Conservation (phyloP, 1,140 invertebrate species). For the Scylla paramamosain region DNA sequence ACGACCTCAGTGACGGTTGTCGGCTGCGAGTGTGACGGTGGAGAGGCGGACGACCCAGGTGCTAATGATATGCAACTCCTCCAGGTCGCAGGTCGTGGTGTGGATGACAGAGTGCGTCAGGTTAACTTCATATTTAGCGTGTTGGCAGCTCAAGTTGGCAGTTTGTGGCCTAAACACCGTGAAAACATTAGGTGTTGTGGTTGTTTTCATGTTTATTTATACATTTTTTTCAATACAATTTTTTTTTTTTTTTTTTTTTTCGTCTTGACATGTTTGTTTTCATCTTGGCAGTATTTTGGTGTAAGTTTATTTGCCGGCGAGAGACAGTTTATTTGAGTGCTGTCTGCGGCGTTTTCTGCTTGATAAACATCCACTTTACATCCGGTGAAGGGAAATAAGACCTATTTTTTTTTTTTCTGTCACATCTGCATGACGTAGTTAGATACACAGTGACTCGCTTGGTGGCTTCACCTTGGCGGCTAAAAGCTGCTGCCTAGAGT, state of each 20-base stretch:
- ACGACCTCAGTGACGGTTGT: not conserved
- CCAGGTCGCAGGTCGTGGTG: not conserved
- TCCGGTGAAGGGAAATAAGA: not conserved
- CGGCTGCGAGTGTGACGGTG: not conserved
- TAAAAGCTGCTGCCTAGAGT: not conserved
- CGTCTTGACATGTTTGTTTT: not conserved
- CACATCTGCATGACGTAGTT: not conserved
- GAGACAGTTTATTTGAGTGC: not conserved
- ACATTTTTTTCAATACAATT: not conserved
- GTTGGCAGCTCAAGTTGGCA: not conserved
- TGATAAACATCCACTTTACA: constrained; percentile 12
- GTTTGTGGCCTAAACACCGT: not conserved
- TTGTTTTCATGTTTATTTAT: not conserved
- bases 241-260: not conserved
- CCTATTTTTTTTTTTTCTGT: not conserved
- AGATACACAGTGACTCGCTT: not conserved
- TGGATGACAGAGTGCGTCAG: not conserved
- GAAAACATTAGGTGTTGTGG: not conserved
- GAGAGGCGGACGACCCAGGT: not conserved
- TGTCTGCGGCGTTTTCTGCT: not conserved
- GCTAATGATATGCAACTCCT: not conserved
- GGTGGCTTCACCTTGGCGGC: not conserved
- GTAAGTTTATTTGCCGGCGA: not conserved
- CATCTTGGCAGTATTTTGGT: not conserved
- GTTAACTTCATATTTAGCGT: not conserved